These are phyloP conservation scores for Semicossyphus pulcher DNA, from an alignment of 2,113 vertebrate genomes.

Conservation along the genomic window DNA sequence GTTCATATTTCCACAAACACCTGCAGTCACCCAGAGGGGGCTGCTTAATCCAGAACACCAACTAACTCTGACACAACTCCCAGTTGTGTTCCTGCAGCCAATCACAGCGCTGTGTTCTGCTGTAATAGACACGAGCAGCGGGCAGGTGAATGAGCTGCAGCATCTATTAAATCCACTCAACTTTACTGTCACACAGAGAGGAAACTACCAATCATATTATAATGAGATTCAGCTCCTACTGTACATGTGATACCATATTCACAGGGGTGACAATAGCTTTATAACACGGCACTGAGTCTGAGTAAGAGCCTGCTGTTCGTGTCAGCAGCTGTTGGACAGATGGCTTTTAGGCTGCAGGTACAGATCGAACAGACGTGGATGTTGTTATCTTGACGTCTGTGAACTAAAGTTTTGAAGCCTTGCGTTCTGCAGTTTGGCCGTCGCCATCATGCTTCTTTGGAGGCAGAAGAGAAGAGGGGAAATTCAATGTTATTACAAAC, in stretches of 20 bases:
- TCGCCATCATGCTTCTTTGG: too few species aligned
- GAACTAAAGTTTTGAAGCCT: too few species aligned
- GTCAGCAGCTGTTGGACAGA: too few species aligned
- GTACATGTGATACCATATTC: neutral
- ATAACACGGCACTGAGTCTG: too few species aligned
- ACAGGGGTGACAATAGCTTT: too few species aligned
- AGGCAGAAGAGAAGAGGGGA: too few species aligned
- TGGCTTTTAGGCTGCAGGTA: too few species aligned
- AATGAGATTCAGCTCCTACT: neutral
- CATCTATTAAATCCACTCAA: slow-evolving; percentile 4
- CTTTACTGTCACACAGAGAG: neutral
- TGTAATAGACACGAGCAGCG: neutral
- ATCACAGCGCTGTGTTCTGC: slow-evolving; percentile 6
- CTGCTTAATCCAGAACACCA: slow-evolving; percentile 1
- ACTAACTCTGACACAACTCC: slow-evolving; percentile 25
- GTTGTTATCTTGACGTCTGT: too few species aligned
- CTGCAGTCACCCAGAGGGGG: slow-evolving; percentile 11
- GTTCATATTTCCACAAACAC: slow-evolving; percentile 2
- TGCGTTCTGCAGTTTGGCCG: too few species aligned
- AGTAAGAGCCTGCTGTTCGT: too few species aligned
- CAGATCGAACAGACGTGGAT: too few species aligned
- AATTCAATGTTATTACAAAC: too few species aligned
- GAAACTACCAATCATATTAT: neutral
- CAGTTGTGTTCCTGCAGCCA: neutral
- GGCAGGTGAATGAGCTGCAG: neutral